Conservation (phyloP, 2,797 vertebrate species). For the Enteromius treurensis region DNA sequence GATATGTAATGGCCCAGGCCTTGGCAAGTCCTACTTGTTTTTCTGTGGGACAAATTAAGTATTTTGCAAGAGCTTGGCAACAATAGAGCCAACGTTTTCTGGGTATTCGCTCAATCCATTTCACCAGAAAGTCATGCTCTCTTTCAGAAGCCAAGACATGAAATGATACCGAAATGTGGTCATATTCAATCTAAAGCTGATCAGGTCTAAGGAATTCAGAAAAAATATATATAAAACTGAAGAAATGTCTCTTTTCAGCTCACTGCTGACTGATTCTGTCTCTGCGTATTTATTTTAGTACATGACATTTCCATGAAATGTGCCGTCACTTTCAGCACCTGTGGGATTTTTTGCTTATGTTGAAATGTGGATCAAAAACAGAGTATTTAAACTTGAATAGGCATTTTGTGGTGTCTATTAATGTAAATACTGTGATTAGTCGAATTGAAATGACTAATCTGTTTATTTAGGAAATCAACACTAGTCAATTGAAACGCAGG, state of each 20-base stretch:
- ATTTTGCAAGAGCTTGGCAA: conserved; percentile 63
- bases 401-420: background rate
- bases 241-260: conserved; percentile 53
- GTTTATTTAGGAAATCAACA: conserved; percentile 23
- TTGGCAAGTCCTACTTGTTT: conserved; percentile 66
- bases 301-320: conserved; percentile 48
- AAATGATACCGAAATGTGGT: conserved; percentile 61
- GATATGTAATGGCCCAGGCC: conserved; percentile 51
- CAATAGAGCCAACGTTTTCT: conserved; percentile 33
- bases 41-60: conserved; percentile 47
- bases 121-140: conserved; percentile 58
- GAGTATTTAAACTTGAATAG: conserved; percentile 8
- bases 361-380: conserved; percentile 45
- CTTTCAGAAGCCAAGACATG: conserved; percentile 44
- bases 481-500: background rate
- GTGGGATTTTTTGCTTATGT: conserved; percentile 37
- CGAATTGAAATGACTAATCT: conserved; percentile 3
- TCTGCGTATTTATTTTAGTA: conserved; percentile 55
- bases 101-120: conserved; percentile 36
- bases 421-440: conserved; percentile 10
- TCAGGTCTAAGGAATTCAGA: conserved; percentile 33
- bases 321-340: conserved; percentile 6
- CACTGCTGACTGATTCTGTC: conserved; percentile 44
- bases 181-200: conserved; percentile 48
- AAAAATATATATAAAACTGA: conserved; percentile 45